Percentiles rank a stretch among this genome's conserved stretches.
Evolutionary conservation across 37 sponge, comb jelly and placozoan species (phyloP).

Genomic region (Chondrilla cf. caribensis): DNA sequence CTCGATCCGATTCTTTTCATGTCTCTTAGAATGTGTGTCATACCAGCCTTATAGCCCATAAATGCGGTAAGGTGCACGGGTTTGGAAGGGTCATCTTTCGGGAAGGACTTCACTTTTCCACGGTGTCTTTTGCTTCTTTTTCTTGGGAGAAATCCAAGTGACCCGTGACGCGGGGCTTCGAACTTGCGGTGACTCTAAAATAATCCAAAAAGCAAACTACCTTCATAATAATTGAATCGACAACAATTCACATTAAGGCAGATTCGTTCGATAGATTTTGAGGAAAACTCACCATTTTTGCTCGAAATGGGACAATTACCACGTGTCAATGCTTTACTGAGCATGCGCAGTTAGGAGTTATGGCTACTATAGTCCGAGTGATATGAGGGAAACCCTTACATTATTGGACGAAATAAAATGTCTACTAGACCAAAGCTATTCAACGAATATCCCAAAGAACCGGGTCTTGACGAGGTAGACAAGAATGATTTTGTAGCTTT

Average conservation of each 20-base stretch:
- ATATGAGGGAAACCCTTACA: too few species aligned
- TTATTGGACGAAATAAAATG: neutral
- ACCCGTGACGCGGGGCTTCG: slow-evolving; percentile 97
- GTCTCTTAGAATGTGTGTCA: slow-evolving; percentile 97
- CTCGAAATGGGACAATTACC: neutral
- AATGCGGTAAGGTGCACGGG: slow-evolving; percentile 96
- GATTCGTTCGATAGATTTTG: neutral
- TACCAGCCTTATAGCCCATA: slow-evolving; percentile 99
- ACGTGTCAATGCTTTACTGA: neutral
- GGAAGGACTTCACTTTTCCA: slow-evolving; percentile 99
- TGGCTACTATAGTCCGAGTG: too few species aligned
- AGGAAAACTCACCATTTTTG: neutral
- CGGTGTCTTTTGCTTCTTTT: slow-evolving; percentile 89
- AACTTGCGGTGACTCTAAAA: slow-evolving; percentile 98
- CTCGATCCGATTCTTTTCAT: slow-evolving; percentile 90
- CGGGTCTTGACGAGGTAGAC: slow-evolving; percentile 69
- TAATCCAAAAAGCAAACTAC: neutral
- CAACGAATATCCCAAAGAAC: slow-evolving; percentile 64
- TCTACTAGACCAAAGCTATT: slow-evolving; percentile 37
- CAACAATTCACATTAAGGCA: neutral
- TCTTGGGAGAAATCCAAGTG: slow-evolving; percentile 97
- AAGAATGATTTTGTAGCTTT: slow-evolving; percentile 54
- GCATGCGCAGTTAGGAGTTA: too few species aligned
- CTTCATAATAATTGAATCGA: neutral
- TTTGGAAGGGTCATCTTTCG: slow-evolving; percentile 92